Conservation (phyloP, 2,888 invertebrate genomes). For the Ceriagrion tenellum region DNA sequence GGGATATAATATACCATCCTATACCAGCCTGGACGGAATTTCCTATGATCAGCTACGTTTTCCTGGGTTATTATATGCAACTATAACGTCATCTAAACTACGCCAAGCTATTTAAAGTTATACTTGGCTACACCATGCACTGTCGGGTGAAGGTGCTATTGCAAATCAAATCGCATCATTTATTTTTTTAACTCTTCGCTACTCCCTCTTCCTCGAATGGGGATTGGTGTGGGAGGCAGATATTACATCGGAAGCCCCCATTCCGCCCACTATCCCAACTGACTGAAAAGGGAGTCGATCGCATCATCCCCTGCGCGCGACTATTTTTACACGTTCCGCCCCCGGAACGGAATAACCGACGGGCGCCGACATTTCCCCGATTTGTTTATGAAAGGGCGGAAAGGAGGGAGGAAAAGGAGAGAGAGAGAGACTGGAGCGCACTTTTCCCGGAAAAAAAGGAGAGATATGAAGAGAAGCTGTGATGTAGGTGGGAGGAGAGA, state of each 20-base stretch:
- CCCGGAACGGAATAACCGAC: not conserved
- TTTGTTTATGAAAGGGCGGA: constrained; percentile 2
- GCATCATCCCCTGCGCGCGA: not conserved
- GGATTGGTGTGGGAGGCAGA: not conserved
- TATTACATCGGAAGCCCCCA: not conserved
- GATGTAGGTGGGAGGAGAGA: not conserved
- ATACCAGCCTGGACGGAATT: no score
- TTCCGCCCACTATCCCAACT: not conserved
- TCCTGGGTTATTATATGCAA: no score
- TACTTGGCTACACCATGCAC: no score
- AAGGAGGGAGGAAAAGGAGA: no score
- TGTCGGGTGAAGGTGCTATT: no score
- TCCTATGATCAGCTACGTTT: no score
- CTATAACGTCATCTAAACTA: no score
- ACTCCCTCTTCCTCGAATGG: not conserved
- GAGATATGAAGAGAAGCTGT: not conserved
- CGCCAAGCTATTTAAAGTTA: no score
- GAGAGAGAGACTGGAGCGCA: not conserved
- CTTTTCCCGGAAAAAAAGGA: not conserved
- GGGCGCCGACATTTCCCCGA: not conserved
- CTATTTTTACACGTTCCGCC: not conserved
- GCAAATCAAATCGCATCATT: no score
- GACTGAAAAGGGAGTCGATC: constrained; percentile 10
- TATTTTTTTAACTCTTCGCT: not conserved
- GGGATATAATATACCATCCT: no score